These are phyloP conservation scores for Loris lydekkerianus DNA, from an alignment of 2,797 vertebrate genomes.

Conservation along the genomic window DNA sequence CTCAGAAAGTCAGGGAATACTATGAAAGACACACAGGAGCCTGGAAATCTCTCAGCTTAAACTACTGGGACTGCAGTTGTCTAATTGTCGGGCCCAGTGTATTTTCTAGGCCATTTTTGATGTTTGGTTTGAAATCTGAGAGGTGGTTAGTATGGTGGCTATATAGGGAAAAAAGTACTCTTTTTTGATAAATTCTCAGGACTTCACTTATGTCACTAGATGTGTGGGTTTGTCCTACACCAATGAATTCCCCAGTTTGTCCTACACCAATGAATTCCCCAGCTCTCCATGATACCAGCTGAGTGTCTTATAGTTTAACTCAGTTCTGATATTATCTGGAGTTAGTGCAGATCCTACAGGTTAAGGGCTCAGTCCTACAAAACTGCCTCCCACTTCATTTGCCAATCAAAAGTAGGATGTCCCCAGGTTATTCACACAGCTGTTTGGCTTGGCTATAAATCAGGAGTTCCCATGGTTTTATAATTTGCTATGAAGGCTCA, in stretches of 20 bases:
- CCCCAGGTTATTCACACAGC: background rate
- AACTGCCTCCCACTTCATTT: background rate
- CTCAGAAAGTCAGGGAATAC: slow-evolving; percentile 17
- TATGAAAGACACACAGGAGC: background rate
- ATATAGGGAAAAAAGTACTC: background rate
- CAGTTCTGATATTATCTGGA: background rate
- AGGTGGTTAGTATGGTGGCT: background rate
- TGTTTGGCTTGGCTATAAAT: background rate
- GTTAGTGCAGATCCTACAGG: background rate
- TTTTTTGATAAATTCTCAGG: background rate
- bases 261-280: background rate
- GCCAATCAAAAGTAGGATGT: background rate
- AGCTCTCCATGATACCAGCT: background rate
- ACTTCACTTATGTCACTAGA: background rate
- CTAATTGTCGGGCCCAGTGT: background rate
- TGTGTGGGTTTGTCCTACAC: background rate
- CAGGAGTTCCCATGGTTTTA: background rate
- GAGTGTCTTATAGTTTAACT: background rate
- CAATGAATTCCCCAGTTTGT: background rate
- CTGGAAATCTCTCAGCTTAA: background rate
- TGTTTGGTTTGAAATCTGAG: background rate
- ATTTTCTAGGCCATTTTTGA: slow-evolving; percentile 34
- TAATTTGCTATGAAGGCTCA: background rate
- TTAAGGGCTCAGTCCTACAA: background rate
- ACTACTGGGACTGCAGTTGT: background rate